Conservation (phyloP, 2,113 vertebrate species). For the Cinclus cinclus region DNA sequence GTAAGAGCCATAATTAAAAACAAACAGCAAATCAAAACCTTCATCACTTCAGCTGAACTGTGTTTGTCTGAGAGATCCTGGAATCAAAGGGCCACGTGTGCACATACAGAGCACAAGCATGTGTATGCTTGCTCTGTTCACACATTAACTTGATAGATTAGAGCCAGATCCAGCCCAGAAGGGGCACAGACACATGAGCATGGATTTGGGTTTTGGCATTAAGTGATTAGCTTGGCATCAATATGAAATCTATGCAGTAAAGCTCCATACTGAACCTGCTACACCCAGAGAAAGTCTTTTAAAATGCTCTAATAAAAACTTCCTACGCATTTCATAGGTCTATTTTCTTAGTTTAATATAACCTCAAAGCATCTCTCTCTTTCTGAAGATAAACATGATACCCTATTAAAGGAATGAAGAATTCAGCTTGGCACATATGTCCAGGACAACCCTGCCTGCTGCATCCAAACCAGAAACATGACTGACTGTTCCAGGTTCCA, state of each 20-base stretch:
- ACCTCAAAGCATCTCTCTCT: neutral
- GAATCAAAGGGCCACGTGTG: neutral
- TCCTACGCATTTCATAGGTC: neutral
- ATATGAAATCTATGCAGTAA: neutral
- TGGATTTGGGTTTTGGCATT: neutral
- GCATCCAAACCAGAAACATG: rapidly evolving
- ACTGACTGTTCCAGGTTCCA: neutral
- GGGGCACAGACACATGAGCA: neutral
- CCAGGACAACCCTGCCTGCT: neutral
- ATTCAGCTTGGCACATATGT: neutral
- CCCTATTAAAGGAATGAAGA: neutral
- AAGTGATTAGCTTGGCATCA: neutral
- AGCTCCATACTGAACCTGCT: neutral
- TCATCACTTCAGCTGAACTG: neutral
- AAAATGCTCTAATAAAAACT: neutral
- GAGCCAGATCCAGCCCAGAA: neutral
- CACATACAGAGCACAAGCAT: rapidly evolving
- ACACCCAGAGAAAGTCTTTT: neutral
- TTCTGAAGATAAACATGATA: neutral
- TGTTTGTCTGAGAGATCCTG: neutral
- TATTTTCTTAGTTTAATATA: neutral
- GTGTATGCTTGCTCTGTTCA: rapidly evolving
- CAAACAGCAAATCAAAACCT: neutral
- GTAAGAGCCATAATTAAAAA: neutral
- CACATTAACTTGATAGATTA: neutral